Evolutionary conservation across 92 coral and sea anemone species (phyloP), one percentile per base, ranked within the genome.

Genomic region (Galaxea fascicularis): DNA sequence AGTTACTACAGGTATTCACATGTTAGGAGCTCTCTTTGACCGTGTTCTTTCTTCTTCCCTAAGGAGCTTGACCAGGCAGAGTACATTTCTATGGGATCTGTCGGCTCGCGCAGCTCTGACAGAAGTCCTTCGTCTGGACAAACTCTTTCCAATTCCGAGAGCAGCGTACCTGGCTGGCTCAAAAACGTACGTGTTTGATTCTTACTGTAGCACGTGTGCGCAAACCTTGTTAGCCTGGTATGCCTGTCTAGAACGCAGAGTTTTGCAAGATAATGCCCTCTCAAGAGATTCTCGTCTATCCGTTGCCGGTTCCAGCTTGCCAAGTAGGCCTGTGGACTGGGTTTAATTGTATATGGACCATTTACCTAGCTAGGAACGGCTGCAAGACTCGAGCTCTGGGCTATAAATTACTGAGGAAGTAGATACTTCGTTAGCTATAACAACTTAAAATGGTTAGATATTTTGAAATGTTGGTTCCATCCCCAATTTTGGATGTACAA

Each of bases 41-140:
- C 64, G 5, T 24, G 41, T 4, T 10, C 31, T 62, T 16, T 44
- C 45, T 27, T 28, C 21, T 58, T 35, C 53, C 49, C 47, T n/a
- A 73, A 95, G 98, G 98, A 95, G 39, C 82, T 94, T 51, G 98
- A 94, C 67, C 94, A 94, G 54, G 98, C 94, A 4, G 94, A 94
- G 67, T 88, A 91, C 76, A 94, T 91, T 35, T 91, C 98, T 24
- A 74, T 91, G 31, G 94, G 87, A 20, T 85, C 85, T 21, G 85
- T 88, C 57, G 59, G 77, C 27, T 86, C 91, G 62, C 62, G 65
- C 27, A 76, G 74, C 74, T 80, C 90, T 51, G 83, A 78, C 53
- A 82, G 62, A 59, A 82, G 66, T 52, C 69, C 90, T 18, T 21
- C 91, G 30, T 71, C 90, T 26, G 86, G 27, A 3, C 86, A 59